Evolutionary conservation across 2,888 invertebrate species (phyloP).

Genomic region (Drosophila seclusa): DNA sequence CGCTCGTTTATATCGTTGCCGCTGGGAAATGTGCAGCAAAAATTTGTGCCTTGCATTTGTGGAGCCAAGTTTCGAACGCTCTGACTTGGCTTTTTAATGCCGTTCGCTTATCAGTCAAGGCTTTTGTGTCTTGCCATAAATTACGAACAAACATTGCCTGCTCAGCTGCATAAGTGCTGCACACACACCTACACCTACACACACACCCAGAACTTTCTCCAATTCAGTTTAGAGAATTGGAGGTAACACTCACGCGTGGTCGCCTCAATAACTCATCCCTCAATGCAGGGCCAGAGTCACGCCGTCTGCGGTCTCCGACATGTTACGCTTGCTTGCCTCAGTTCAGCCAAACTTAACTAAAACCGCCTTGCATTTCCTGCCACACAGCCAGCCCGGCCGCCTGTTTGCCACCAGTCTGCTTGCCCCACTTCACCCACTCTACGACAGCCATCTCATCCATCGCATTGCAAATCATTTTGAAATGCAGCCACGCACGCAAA

Average conservation of each 20-base stretch:
- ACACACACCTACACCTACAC: slow-evolving; percentile 44
- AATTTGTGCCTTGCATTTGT: slow-evolving; percentile 30
- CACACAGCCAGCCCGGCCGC: slow-evolving; percentile 14
- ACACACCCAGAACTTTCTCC: neutral
- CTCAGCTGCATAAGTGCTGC: slow-evolving; percentile 35
- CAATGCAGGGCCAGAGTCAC: slow-evolving; percentile 57
- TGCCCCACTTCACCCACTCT: slow-evolving; percentile 13
- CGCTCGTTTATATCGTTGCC: slow-evolving; percentile 36
- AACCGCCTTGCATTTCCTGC: slow-evolving; percentile 72
- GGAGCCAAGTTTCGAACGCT: neutral
- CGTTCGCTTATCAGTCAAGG: slow-evolving; percentile 68
- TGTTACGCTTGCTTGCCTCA: slow-evolving; percentile 63
- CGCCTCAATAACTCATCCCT: slow-evolving; percentile 71
- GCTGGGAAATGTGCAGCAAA: slow-evolving; percentile 50
- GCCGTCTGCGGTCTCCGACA: slow-evolving; percentile 73
- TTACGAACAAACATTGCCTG: slow-evolving; percentile 57
- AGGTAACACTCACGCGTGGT: slow-evolving; percentile 63
- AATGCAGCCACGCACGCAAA: slow-evolving; percentile 79
- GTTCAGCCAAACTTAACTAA: slow-evolving; percentile 55
- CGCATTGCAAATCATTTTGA: slow-evolving; percentile 73
- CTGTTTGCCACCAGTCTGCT: neutral
- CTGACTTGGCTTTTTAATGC: slow-evolving; percentile 2
- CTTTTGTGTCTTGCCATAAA: slow-evolving; percentile 67
- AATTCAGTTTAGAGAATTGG: slow-evolving; percentile 17
- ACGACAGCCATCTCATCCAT: slow-evolving; percentile 36